Conservation (phyloP, 2,113 vertebrate genomes). For the Eublepharis macularius region DNA sequence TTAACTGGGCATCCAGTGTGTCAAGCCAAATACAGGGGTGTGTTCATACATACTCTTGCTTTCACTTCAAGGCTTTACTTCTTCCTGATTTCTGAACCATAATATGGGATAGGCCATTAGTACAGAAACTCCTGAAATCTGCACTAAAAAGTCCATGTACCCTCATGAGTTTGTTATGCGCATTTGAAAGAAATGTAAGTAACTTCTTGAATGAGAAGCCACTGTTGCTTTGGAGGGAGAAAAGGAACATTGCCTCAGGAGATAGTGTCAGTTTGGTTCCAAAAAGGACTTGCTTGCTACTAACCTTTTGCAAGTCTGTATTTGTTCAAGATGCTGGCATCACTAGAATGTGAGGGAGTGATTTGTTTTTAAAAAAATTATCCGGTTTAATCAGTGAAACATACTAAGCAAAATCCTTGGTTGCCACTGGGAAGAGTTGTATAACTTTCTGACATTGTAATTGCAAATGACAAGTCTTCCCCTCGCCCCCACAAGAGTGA, state of each 20-base stretch:
- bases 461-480: neutral
- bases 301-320: conserved; percentile 3
- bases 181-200: no score
- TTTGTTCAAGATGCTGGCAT: conserved; percentile 1
- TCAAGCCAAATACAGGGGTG: no score
- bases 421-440: neutral
- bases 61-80: no score
- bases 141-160: no score
- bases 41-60: no score
- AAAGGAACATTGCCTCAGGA: neutral
- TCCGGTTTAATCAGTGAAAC: neutral
- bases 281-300: neutral
- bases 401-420: neutral
- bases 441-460: neutral
- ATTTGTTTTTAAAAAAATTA: neutral
- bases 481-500: neutral
- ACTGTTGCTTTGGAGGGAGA: neutral
- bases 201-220: no score
- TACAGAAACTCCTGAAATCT: no score
- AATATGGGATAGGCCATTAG: no score
- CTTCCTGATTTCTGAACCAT: no score
- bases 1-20: no score
- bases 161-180: no score
- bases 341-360: neutral
- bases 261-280: neutral